Conservation (phyloP, 1,140 invertebrate genomes). For the Hylaeus volcanicus region DNA sequence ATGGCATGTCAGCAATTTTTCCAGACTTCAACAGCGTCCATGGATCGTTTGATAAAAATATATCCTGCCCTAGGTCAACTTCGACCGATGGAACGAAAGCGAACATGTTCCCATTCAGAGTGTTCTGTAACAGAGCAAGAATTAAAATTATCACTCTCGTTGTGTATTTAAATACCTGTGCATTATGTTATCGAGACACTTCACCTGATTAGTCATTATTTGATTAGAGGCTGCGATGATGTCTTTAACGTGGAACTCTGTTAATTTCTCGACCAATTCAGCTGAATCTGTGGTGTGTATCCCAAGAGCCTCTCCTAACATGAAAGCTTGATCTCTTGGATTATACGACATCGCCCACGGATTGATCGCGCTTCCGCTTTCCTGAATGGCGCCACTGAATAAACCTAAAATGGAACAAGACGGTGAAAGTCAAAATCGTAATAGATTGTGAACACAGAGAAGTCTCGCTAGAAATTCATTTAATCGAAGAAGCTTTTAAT, state of each 20-base stretch:
- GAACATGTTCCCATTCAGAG: constrained; percentile 62
- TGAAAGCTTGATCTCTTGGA: constrained; percentile 83
- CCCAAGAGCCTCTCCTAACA: constrained; percentile 82
- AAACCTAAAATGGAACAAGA: constrained; percentile 80
- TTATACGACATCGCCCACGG: constrained; percentile 86
- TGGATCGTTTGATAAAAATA: constrained; percentile 84
- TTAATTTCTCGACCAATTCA: constrained; percentile 83
- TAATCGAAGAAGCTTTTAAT: too few species aligned
- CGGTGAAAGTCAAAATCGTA: not conserved
- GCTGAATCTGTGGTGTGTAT: constrained; percentile 81
- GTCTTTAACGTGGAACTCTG: constrained; percentile 81
- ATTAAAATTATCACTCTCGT: not conserved
- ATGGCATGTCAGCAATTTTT: constrained; percentile 82
- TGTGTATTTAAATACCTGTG: not conserved
- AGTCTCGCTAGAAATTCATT: too few species aligned
- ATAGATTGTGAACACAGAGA: too few species aligned
- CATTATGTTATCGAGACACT: not conserved
- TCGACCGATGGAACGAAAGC: constrained; percentile 86
- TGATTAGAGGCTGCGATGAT: constrained; percentile 81
- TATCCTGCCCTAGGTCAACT: constrained; percentile 79
- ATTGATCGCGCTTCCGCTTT: constrained; percentile 88
- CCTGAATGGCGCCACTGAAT: constrained; percentile 86
- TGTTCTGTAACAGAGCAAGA: constrained; percentile 58
- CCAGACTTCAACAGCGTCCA: constrained; percentile 79
- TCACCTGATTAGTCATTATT: constrained; percentile 68